These are phyloP conservation scores for Caenorhabditis doughertyi DNA, from an alignment of 2,888 invertebrate species.

Conservation along the genomic window DNA sequence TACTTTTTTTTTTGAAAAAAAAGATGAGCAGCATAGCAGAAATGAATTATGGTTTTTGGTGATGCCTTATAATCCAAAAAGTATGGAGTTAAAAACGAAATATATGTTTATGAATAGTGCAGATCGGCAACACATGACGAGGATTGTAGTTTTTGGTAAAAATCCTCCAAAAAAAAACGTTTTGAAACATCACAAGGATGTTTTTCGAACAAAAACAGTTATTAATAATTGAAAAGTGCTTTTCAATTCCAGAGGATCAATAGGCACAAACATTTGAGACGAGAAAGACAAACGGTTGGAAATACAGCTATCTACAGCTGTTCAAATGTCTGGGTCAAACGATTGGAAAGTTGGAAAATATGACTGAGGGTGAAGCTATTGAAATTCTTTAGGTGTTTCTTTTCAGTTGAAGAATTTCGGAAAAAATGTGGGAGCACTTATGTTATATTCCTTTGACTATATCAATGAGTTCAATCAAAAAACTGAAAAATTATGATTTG, in stretches of 20 bases:
- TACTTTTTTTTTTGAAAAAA: background rate
- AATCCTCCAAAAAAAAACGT: background rate
- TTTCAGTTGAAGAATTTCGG: too few relatives aligned
- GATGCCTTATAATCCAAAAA: constrained; percentile 5
- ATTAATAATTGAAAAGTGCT: background rate
- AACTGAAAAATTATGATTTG: too few relatives aligned
- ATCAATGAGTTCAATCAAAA: too few relatives aligned
- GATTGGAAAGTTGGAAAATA: background rate
- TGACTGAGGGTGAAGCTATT: too few relatives aligned
- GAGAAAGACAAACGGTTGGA: background rate
- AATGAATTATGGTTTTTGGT: constrained; percentile 17
- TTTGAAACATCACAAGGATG: constrained; percentile 4
- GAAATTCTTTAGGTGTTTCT: too few relatives aligned
- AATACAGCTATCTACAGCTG: constrained; percentile 9
- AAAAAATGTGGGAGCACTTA: too few relatives aligned
- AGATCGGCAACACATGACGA: constrained; percentile 46
- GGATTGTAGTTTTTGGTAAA: background rate
- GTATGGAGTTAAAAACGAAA: constrained; percentile 8
- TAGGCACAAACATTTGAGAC: background rate
- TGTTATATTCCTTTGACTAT: too few relatives aligned
- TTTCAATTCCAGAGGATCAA: background rate
- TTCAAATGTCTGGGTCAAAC: constrained; percentile 10
- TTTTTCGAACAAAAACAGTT: constrained; percentile 1
- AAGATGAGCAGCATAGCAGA: background rate
- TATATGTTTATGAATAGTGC: constrained; percentile 51